Base-by-base conservation (phyloP, 2,113 vertebrate species). In the Xyliphius kryptos region DNA sequence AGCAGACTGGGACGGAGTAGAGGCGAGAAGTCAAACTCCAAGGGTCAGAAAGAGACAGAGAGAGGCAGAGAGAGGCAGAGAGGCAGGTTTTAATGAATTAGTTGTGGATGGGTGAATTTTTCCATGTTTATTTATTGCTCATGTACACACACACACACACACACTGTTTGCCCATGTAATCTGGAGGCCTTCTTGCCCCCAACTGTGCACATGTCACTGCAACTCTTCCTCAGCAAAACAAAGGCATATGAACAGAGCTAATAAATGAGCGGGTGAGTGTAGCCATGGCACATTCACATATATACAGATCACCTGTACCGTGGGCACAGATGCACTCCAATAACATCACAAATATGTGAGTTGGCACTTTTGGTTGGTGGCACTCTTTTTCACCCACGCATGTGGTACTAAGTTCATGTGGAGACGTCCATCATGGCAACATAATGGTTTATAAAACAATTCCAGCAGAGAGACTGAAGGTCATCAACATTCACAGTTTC, bases 161-260 rank as follows among this genome's bases (percentile, higher is more conserved):
- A 66, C 66, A 75, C 43, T 37, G 1, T 80, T 74, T 80, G 80
- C 82, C 69, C 75, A 70, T 63, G 74, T 76, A 77, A 74, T 79
- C 72, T 79, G 66, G 74, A 77, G 67, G 67, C 74, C 72, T 74
- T 76, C 76, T 74, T 76, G 67, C 68, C 70, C 54, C 76, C 80
- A 84, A 81, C 80, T 86, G 84, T 79, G 79, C 79, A 83, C 80
- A 83, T 61, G 78, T 41, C 52, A 77, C 75, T 54, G 55, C 47
- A 65, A 66, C 54, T 22, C 75, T 79, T 81, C 76, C 75, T 79
- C 79, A 81, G 77, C 73, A 83, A 83, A 77, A 58, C 50, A 62
- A 20, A 52, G 37, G 15, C 56, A n/a, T 60, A 77, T 51, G 67
- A 76, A 57, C 6, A 43, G n/a, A n/a, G n/a, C n/a, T n/a, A n/a